These are phyloP conservation scores for Protonemura montana DNA, from an alignment of 2,888 invertebrate genomes.

Conservation along the genomic window DNA sequence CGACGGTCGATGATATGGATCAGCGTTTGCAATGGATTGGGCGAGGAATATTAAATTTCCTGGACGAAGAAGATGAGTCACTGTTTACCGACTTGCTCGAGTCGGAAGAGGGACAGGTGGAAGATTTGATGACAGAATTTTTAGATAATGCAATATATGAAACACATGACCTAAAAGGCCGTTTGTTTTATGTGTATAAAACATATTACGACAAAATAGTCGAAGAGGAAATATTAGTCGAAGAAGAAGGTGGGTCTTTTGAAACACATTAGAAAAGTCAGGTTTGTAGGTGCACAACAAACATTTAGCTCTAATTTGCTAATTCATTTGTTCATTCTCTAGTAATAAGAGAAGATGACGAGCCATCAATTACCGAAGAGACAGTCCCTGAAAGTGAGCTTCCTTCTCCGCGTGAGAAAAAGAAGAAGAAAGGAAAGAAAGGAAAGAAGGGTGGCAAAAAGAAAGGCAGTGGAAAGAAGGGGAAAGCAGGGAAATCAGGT, in stretches of 20 bases:
- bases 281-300: background rate
- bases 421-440: slow-evolving; percentile 54
- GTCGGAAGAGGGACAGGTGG: slow-evolving; percentile 62
- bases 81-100: slow-evolving; percentile 68
- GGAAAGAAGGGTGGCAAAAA: slow-evolving; percentile 50
- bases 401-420: slow-evolving; percentile 49
- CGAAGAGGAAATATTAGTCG: slow-evolving; percentile 76
- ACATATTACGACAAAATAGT: slow-evolving; percentile 75
- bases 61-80: slow-evolving; percentile 66
- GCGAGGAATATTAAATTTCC: slow-evolving; percentile 66
- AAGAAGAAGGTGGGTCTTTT: slow-evolving; percentile 74
- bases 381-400: slow-evolving; percentile 17
- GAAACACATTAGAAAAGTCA: background rate
- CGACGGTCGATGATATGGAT: slow-evolving; percentile 57
- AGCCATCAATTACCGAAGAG: background rate
- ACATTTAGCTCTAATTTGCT: background rate
- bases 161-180: slow-evolving; percentile 63
- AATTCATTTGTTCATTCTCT: too few relatives aligned
- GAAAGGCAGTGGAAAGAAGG: slow-evolving; percentile 29
- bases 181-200: slow-evolving; percentile 72
- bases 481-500: background rate
- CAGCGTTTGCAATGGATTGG: slow-evolving; percentile 75
- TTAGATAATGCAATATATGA: slow-evolving; percentile 64
- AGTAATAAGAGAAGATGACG: slow-evolving; percentile 22
- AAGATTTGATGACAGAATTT: slow-evolving; percentile 63